These are phyloP conservation scores for Sarcophaga peregrina DNA, from an alignment of 1,140 invertebrate species.

Conservation along the genomic window DNA sequence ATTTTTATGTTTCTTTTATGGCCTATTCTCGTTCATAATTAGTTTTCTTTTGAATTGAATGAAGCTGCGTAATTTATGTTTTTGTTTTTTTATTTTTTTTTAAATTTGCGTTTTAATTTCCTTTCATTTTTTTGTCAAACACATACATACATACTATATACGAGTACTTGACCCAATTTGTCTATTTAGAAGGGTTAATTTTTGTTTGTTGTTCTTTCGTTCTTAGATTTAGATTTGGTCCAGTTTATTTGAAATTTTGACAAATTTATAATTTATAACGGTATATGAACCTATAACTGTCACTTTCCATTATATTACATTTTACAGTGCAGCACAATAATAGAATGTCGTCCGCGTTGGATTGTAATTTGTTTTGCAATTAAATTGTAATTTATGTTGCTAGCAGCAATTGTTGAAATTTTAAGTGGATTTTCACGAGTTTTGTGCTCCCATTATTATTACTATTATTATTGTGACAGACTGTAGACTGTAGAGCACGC, in stretches of 20 bases:
- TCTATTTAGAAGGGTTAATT: conserved; percentile 8
- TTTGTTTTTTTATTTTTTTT: too few species aligned
- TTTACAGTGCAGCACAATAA: background rate
- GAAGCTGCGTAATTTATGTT: conserved; percentile 33
- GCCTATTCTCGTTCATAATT: background rate
- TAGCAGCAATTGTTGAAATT: conserved; percentile 7
- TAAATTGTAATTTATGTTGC: conserved; percentile 34
- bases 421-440: conserved; percentile 32
- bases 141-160: too few species aligned
- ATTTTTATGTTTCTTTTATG: conserved; percentile 38
- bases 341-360: background rate
- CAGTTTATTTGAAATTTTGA: conserved; percentile 30
- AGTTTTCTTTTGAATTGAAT: background rate
- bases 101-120: too few species aligned
- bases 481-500: background rate
- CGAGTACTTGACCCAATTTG: conserved; percentile 33
- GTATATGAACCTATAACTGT: background rate
- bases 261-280: conserved; percentile 17
- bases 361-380: conserved; percentile 27
- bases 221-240: conserved; percentile 7
- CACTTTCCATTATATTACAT: background rate
- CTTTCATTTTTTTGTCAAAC: too few species aligned
- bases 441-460: background rate
- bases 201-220: background rate
- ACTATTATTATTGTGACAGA: too few species aligned